Percentiles rank a stretch among this genome's conserved stretches.
phyloP scores from a whole-genome alignment of 2,797 vertebrate species.

The Perodicticus potto region DNA sequence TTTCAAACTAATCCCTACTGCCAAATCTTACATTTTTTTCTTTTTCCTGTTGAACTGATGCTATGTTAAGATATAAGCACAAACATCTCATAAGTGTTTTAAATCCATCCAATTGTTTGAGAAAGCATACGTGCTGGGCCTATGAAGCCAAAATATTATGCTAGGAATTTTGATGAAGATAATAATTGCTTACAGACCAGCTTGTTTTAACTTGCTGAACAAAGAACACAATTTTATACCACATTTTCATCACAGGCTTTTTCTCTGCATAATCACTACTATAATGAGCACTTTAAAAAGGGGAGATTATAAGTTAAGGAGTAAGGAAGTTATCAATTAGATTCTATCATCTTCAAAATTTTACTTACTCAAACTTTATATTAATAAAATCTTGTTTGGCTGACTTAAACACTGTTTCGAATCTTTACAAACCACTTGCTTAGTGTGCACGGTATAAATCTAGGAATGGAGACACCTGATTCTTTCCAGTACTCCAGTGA shows the following conservation, averaged over 20 bases:
- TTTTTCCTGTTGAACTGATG: constrained; percentile 82
- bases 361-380: constrained; percentile 74
- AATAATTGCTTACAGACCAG: constrained; percentile 84
- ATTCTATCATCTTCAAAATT: constrained; percentile 79
- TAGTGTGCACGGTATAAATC: constrained; percentile 19
- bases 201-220: constrained; percentile 84
- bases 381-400: constrained; percentile 45
- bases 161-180: constrained; percentile 85
- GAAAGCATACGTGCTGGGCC: constrained; percentile 81
- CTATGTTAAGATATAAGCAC: constrained; percentile 82
- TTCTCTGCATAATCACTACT: constrained; percentile 69
- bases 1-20: constrained; percentile 68
- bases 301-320: constrained; percentile 72
- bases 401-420: constrained; percentile 62
- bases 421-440: constrained; percentile 56
- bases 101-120: constrained; percentile 83
- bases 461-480: not conserved
- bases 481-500: constrained; percentile 3
- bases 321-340: constrained; percentile 81
- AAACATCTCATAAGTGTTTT: constrained; percentile 80
- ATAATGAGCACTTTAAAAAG: constrained; percentile 74
- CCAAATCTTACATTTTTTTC: constrained; percentile 70
- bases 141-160: constrained; percentile 83
- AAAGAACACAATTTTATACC: constrained; percentile 76
- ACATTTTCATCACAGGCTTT: constrained; percentile 76